Percentiles rank a stretch among this genome's conserved stretches.
phyloP scores from a whole-genome alignment of 2,888 invertebrate genomes.

The Phortica okadai region DNA sequence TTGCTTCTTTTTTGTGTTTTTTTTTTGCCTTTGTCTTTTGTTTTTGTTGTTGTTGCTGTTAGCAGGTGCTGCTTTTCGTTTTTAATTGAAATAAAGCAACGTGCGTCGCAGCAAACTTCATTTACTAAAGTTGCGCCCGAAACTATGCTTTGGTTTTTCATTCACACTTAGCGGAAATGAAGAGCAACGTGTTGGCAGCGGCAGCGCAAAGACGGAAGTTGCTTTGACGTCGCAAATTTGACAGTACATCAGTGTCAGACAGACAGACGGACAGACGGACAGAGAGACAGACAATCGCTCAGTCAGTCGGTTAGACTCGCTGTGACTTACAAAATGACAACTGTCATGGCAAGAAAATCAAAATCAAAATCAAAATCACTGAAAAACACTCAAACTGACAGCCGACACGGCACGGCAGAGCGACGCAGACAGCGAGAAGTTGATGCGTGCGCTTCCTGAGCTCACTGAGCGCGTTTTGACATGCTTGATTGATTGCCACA shows the following conservation, averaged over 20 bases:
- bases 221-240: not conserved
- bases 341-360: conserved; percentile 54
- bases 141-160: conserved; percentile 32
- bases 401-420: too few species aligned
- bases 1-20: not conserved
- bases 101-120: conserved; percentile 42
- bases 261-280: not conserved
- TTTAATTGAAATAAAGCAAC: conserved; percentile 56
- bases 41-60: not conserved
- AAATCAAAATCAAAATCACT: conserved; percentile 55
- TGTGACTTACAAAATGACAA: conserved; percentile 53
- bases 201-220: not conserved
- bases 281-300: not conserved
- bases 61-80: not conserved
- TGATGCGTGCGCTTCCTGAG: too few species aligned
- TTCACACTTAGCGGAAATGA: conserved; percentile 6
- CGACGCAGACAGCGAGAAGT: too few species aligned
- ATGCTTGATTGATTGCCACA: conserved; percentile 1
- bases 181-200: not conserved
- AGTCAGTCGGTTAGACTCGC: not conserved
- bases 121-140: conserved; percentile 30
- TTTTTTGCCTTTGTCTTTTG: not conserved
- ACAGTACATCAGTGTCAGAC: not conserved
- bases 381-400: not conserved
- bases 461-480: not conserved